Percentiles rank a stretch among this genome's conserved stretches.
Evolutionary conservation across 2,888 invertebrate genomes (phyloP).

Genomic region (Ethmia dodecea): DNA sequence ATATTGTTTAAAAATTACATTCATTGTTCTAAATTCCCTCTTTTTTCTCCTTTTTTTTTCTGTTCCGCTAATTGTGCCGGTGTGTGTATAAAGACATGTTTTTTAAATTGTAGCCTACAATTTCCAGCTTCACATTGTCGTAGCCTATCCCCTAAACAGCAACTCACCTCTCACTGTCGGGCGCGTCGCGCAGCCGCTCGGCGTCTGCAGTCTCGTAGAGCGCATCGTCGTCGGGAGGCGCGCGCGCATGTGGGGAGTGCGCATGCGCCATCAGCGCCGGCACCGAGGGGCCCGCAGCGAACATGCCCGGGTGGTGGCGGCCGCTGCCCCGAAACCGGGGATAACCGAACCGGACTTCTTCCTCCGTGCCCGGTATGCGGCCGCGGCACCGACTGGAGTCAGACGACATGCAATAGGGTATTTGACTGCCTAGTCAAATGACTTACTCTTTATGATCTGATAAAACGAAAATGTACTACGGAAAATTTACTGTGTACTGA

Average conservation of each 20-base stretch:
- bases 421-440: no score
- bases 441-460: no score
- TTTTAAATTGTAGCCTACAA: no score
- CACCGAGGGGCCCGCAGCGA: slow-evolving; percentile 52
- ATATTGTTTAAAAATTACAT: no score
- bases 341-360: slow-evolving; percentile 86
- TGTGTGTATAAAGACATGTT: no score
- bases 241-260: slow-evolving; percentile 58
- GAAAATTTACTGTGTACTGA: no score
- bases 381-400: slow-evolving; percentile 72
- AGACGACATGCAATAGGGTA: no score
- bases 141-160: background rate
- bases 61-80: no score
- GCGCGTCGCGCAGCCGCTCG: slow-evolving; percentile 85
- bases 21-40: no score
- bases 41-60: no score
- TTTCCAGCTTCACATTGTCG: no score
- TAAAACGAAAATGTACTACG: no score
- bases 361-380: slow-evolving; percentile 68
- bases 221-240: slow-evolving; percentile 85
- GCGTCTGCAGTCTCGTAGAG: slow-evolving; percentile 91
- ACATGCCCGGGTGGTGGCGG: slow-evolving; percentile 49
- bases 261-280: slow-evolving; percentile 51
- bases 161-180: slow-evolving; percentile 91
- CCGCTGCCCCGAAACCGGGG: slow-evolving; percentile 78